These are phyloP conservation scores for Haemorhous mexicanus DNA, from an alignment of 2,113 vertebrate genomes.

Conservation along the genomic window DNA sequence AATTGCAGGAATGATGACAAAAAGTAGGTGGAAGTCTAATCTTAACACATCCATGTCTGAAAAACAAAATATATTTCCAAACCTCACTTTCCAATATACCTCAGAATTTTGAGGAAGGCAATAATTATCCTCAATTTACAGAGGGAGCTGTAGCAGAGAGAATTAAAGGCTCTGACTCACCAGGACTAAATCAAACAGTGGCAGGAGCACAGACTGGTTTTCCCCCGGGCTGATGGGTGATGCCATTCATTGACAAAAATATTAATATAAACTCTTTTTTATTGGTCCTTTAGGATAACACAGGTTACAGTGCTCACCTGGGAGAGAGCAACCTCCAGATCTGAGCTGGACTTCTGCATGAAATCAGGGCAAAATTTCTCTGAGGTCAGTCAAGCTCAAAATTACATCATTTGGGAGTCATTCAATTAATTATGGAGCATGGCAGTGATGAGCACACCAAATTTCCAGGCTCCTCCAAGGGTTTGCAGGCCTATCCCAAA, in stretches of 20 bases:
- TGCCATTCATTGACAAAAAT: background rate
- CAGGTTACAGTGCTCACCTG: background rate
- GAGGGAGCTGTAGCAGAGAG: background rate
- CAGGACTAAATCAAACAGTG: background rate
- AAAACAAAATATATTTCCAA: constrained; percentile 3
- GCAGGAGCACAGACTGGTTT: background rate
- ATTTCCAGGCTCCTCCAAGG: background rate
- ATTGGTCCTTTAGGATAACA: background rate
- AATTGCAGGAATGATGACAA: background rate
- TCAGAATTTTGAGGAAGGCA: background rate
- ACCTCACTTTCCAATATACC: background rate
- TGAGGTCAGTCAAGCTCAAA: background rate
- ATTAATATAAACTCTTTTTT: background rate
- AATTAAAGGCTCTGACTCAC: constrained; percentile 9
- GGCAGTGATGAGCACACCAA: background rate
- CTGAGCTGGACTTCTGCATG: rapidly evolving
- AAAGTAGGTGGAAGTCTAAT: background rate
- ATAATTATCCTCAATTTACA: background rate
- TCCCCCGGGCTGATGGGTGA: background rate
- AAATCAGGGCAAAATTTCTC: background rate
- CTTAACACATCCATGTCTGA: background rate
- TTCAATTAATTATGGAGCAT: background rate
- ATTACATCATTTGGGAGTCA: background rate
- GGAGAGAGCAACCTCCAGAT: background rate
- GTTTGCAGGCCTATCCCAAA: background rate